A percentile compares a stretch with the other conserved stretches of the same genome.
These are phyloP conservation scores for Gastracanthus pulcherrimus DNA, from an alignment of 2,888 invertebrate species.

Conservation along the genomic window DNA sequence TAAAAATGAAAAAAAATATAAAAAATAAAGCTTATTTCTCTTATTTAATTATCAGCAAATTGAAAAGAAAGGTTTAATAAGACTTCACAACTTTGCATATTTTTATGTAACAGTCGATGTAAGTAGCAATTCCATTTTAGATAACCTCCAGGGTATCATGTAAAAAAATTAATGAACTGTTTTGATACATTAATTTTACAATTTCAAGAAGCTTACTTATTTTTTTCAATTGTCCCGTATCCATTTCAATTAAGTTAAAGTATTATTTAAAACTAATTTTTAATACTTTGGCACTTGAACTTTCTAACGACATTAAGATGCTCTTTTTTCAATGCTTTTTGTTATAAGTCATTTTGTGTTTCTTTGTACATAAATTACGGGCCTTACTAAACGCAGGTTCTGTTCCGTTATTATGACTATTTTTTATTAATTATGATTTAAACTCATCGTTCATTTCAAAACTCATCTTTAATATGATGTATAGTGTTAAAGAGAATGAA, in stretches of 20 bases:
- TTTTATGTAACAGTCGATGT: too few relatives aligned
- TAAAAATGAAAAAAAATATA: too few relatives aligned
- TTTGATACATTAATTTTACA: not conserved
- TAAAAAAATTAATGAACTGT: too few relatives aligned
- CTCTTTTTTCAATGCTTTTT: too few relatives aligned
- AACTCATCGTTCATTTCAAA: constrained; percentile 14
- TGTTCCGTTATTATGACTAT: not conserved
- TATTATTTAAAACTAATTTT: constrained; percentile 28
- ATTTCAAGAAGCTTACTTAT: not conserved
- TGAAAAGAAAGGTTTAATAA: too few relatives aligned
- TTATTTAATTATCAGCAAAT: too few relatives aligned
- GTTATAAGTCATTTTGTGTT: not conserved
- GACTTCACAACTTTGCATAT: too few relatives aligned
- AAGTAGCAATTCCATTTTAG: too few relatives aligned
- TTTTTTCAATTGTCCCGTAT: not conserved
- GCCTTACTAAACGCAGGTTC: not conserved
- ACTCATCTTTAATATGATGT: not conserved
- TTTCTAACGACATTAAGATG: constrained; percentile 33
- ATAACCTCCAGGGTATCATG: too few relatives aligned
- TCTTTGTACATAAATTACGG: constrained; percentile 20
- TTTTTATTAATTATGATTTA: constrained; percentile 17
- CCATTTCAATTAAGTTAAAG: constrained; percentile 8
- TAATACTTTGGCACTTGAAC: not conserved
- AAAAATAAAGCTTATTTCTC: too few relatives aligned
- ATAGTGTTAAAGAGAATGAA: not conserved